These are phyloP conservation scores for Phyllotreta striolata DNA, from an alignment of 2,888 invertebrate species.

Conservation along the genomic window DNA sequence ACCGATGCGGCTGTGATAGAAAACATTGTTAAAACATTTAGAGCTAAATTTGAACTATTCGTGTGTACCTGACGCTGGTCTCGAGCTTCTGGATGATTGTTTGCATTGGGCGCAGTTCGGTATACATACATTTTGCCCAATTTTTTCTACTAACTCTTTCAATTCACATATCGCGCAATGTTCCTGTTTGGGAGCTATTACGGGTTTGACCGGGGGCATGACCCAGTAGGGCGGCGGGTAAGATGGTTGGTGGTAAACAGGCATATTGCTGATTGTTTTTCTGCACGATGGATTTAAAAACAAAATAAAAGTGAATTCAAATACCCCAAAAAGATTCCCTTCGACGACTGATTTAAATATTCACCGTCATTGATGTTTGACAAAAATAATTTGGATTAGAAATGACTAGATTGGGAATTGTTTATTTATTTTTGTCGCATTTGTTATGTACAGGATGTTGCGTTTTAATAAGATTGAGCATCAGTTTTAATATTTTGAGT, in stretches of 20 bases:
- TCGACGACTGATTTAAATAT: slow-evolving; percentile 11
- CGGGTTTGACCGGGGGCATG: background rate
- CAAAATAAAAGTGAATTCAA: slow-evolving; percentile 8
- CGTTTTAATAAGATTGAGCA: too few species aligned
- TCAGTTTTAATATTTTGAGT: too few species aligned
- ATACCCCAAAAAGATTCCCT: slow-evolving; percentile 14
- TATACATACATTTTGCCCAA: slow-evolving; percentile 12
- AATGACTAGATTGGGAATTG: too few species aligned
- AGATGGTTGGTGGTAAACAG: slow-evolving; percentile 5
- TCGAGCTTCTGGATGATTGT: background rate
- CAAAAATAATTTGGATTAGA: background rate
- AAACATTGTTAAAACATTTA: background rate
- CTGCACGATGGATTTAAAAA: slow-evolving; percentile 18
- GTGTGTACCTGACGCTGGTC: slow-evolving; percentile 14
- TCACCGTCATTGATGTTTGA: slow-evolving; percentile 4
- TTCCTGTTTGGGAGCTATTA: slow-evolving; percentile 1
- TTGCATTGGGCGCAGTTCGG: background rate
- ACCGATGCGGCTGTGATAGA: background rate
- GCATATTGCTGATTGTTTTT: slow-evolving; percentile 11
- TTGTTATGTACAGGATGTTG: too few species aligned
- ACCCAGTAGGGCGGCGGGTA: slow-evolving; percentile 5
- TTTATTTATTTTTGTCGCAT: too few species aligned
- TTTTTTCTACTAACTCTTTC: slow-evolving; percentile 9
- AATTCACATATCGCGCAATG: slow-evolving; percentile 12
- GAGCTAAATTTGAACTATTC: too few species aligned